These are phyloP conservation scores for Hybognathus amarus DNA, from an alignment of 2,797 vertebrate genomes.

Conservation along the genomic window DNA sequence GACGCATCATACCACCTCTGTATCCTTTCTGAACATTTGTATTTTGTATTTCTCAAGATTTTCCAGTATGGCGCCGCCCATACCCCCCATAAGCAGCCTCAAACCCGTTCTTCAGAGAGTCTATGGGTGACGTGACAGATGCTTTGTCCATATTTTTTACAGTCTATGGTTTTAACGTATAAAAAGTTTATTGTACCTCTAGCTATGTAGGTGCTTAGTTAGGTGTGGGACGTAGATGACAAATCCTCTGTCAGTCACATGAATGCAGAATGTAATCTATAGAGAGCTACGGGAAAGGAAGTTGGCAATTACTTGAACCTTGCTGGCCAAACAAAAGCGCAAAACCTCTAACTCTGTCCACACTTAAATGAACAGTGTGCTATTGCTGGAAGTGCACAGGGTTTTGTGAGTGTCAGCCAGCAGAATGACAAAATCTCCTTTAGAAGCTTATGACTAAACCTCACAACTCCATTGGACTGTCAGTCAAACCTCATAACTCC, in stretches of 20 bases:
- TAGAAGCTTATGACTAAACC: not conserved
- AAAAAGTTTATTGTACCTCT: too few relatives aligned
- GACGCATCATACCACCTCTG: too few relatives aligned
- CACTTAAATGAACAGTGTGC: conserved; percentile 33
- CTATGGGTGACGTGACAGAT: too few relatives aligned
- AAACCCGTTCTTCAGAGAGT: too few relatives aligned
- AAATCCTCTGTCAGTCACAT: conserved; percentile 23
- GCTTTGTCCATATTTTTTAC: too few relatives aligned
- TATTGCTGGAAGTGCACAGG: conserved; percentile 44
- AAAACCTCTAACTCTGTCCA: not conserved
- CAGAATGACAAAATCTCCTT: conserved; percentile 48
- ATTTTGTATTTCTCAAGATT: too few relatives aligned
- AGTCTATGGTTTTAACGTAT: too few relatives aligned
- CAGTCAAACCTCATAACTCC: too few relatives aligned
- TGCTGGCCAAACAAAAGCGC: conserved; percentile 28
- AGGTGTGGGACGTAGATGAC: not conserved
- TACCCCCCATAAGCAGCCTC: too few relatives aligned
- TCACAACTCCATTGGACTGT: not conserved
- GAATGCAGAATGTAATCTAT: conserved; percentile 32
- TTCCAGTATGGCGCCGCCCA: too few relatives aligned
- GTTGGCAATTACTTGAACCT: conserved; percentile 50
- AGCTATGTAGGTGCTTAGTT: too few relatives aligned
- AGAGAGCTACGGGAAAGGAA: conserved; percentile 55
- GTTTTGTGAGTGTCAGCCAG: conserved; percentile 45
- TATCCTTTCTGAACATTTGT: too few relatives aligned